Evolutionary conservation across 2,113 vertebrate genomes (phyloP).

Genomic region (Atrichornis clamosus): DNA sequence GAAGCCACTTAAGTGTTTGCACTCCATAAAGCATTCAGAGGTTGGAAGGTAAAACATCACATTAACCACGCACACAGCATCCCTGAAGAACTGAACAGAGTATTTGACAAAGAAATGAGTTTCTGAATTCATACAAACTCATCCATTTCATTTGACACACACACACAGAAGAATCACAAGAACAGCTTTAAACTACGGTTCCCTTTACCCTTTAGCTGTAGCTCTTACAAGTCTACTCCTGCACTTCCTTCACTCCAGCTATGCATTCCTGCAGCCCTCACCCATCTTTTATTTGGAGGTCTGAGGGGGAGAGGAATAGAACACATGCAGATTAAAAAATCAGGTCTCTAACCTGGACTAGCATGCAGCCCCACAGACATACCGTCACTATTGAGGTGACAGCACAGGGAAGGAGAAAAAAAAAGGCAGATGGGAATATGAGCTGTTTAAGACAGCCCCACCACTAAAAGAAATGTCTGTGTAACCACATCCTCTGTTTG

Average conservation of each 20-base stretch:
- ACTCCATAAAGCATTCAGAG: neutral
- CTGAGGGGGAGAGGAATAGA: neutral
- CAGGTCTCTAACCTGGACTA: neutral
- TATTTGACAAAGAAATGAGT: neutral
- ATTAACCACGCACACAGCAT: neutral
- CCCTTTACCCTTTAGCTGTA: neutral
- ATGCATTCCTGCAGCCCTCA: neutral
- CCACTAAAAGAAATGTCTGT: neutral
- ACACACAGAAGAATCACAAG: neutral
- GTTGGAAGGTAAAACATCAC: neutral
- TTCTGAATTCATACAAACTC: neutral
- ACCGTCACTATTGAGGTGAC: neutral
- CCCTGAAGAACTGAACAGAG: neutral
- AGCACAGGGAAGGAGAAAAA: neutral
- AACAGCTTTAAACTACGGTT: neutral
- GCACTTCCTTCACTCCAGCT: neutral
- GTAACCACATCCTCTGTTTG: conserved; percentile 57
- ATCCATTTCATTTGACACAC: neutral
- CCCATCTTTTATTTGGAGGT: neutral
- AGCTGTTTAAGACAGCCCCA: neutral
- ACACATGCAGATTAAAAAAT: neutral
- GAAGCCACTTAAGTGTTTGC: neutral
- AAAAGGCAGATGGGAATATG: neutral
- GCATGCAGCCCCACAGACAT: neutral
- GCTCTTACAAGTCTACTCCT: neutral